Conservation (phyloP, 2,797 vertebrate genomes). For the Sebastiscus albofasciatus region DNA sequence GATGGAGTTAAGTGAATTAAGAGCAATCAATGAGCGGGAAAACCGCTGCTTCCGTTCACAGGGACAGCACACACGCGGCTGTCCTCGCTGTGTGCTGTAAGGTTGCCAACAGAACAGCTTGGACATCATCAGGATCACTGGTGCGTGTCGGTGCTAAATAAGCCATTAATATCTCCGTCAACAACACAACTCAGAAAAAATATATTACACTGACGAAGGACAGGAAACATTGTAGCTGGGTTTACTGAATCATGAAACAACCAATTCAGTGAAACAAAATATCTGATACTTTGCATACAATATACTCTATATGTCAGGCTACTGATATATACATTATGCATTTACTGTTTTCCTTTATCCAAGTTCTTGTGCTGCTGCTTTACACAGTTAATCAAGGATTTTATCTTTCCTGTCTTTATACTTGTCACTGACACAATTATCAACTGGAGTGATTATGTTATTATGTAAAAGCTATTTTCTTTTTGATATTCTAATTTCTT, state of each 20-base stretch:
- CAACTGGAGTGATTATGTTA: not conserved
- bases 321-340: not conserved
- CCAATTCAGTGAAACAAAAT: not conserved
- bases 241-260: not conserved
- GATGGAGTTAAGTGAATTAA: not conserved
- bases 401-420: not conserved
- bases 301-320: not conserved
- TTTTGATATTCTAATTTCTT: not conserved
- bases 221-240: not conserved
- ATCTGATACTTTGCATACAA: not conserved
- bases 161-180: not conserved
- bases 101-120: constrained; percentile 1
- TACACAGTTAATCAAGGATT: not conserved
- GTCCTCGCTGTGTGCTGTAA: not conserved
- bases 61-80: not conserved
- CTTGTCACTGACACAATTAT: not conserved
- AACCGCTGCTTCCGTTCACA: not conserved
- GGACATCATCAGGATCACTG: not conserved
- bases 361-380: not conserved
- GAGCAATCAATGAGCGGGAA: not conserved
- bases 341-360: not conserved
- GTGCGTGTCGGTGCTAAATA: not conserved
- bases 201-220: not conserved
- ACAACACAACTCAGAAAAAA: not conserved
- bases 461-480: not conserved